Conservation (phyloP, 2,797 vertebrate species). For the Nyctibius grandis region DNA sequence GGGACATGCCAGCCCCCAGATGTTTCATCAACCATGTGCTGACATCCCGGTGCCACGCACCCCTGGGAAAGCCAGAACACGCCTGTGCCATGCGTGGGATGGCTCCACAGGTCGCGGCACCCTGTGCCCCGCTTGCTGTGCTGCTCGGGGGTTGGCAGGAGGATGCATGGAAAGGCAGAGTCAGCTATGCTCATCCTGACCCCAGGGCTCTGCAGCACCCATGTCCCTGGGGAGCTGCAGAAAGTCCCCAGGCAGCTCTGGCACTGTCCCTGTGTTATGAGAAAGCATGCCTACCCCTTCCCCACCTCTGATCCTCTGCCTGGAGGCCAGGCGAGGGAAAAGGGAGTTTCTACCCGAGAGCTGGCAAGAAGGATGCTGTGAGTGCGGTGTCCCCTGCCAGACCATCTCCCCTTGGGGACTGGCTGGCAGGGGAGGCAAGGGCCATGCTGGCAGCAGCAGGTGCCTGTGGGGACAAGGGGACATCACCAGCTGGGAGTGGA, state of each 20-base stretch:
- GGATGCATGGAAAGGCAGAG: not conserved
- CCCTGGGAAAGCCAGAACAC: not conserved
- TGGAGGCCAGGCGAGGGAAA: not conserved
- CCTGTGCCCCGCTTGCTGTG: rapidly evolving
- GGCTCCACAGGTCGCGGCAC: not conserved
- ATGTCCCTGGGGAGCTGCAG: not conserved
- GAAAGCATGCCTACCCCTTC: not conserved
- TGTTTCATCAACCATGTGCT: rapidly evolving
- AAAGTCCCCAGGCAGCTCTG: not conserved
- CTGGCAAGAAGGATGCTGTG: not conserved
- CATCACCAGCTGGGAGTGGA: not conserved
- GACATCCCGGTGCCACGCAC: rapidly evolving
- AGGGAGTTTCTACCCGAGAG: not conserved
- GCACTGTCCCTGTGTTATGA: not conserved
- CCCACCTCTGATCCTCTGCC: not conserved
- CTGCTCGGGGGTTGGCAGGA: rapidly evolving
- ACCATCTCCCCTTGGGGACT: not conserved
- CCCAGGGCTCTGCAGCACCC: not conserved
- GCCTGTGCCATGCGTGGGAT: not conserved
- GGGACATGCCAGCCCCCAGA: not conserved
- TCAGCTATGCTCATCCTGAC: rapidly evolving
- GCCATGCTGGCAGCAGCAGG: not conserved
- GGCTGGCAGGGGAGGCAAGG: not conserved
- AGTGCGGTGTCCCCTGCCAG: not conserved
- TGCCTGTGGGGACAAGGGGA: not conserved